Base-by-base conservation (phyloP, 2,888 invertebrate genomes). In the Caenorhabditis wallacei region DNA sequence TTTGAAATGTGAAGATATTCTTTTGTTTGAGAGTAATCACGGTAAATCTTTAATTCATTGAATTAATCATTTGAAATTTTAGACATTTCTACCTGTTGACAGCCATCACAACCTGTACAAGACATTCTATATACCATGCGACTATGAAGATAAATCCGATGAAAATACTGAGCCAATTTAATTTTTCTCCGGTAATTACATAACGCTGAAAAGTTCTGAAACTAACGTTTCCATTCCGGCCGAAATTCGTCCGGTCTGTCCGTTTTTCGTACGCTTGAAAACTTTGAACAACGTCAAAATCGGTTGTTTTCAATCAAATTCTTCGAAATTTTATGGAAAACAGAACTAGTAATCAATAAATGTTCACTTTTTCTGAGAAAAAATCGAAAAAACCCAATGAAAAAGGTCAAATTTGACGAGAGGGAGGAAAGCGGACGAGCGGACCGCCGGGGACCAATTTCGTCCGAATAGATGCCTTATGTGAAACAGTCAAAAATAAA, bases 51-150 rank as follows among this genome's bases (percentile, higher is more conserved):
- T 30, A 13, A 51, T 40, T 40, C 53, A 24, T 54, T 20, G 18
- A 16, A 40, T 40, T 48, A 2, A 18, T 48, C n/a, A n/a, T n/a
- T n/a, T n/a, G n/a, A n/a, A n/a, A n/a, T n/a, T n/a, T n/a, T n/a
- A n/a, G n/a, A n/a, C n/a, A n/a, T n/a, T n/a, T 35, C n/a, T 46
- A 69, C 74, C 78, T 24, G 13, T 72, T 80, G 1, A 72, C 69
- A 16, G 78, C 72, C 57, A 80, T 74, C 30, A 80, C 66, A 53
- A 80, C 70, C 16, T 83, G 83, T 1, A 74, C 63, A 1, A 83
- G 70, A 54, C 74, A 72, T 13, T 72, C 72, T 69, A 79, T 64
- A 26, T 70, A 79, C 83, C 83, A 83, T 11, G 63, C 72, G 43
- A 61, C 54, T 26, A 83, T 75, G 37, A 83, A 83, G 0, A 83